These are phyloP conservation scores for Chaetorhynchus papuensis DNA, from an alignment of 2,113 vertebrate species.

Conservation along the genomic window DNA sequence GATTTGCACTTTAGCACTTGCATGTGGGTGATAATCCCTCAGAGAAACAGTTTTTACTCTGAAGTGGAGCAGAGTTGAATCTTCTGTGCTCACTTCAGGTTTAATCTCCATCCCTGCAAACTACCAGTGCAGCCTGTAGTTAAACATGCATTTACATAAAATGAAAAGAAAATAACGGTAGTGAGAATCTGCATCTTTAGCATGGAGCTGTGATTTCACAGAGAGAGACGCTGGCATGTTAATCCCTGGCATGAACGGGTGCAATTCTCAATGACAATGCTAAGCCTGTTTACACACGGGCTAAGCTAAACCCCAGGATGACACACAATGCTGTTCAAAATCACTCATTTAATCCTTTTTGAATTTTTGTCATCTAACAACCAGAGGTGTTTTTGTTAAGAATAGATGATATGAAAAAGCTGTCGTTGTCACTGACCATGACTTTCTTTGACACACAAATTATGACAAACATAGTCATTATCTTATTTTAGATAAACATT, in stretches of 20 bases:
- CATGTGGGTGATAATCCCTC: constrained; percentile 28
- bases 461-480: constrained; percentile 1
- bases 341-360: background rate
- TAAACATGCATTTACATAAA: background rate
- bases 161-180: background rate
- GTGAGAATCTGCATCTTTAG: background rate
- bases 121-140: background rate
- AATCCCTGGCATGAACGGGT: background rate
- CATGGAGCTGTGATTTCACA: background rate
- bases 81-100: background rate
- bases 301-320: background rate
- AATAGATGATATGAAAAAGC: background rate
- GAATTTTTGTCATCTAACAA: background rate
- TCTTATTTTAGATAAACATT: constrained; percentile 46
- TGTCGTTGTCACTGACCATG: background rate
- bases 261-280: background rate
- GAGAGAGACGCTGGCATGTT: background rate
- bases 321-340: background rate
- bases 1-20: background rate
- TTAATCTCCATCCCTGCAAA: background rate
- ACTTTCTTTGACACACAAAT: constrained; percentile 48
- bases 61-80: background rate
- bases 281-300: background rate
- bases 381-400: background rate
- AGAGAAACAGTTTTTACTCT: constrained; percentile 3